A percentile compares a stretch with the other conserved stretches of the same genome.
Conservation (phyloP, 2,797 vertebrate species). For the Smutsia temminckii region DNA sequence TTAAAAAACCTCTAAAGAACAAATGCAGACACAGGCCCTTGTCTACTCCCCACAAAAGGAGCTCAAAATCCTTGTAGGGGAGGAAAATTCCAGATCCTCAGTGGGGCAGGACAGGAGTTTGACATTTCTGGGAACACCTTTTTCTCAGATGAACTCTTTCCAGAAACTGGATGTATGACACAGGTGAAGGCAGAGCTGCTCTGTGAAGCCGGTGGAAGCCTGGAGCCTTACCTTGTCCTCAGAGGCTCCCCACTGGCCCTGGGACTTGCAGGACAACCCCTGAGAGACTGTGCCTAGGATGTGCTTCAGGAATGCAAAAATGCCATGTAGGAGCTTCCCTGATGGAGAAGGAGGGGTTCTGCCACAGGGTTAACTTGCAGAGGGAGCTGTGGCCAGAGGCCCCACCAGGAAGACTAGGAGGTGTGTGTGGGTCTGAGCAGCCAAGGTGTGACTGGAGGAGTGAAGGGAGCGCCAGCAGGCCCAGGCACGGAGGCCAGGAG, state of each 20-base stretch:
- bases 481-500: neutral
- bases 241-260: neutral
- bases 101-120: neutral
- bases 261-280: neutral
- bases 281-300: neutral
- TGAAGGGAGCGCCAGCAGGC: neutral
- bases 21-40: neutral
- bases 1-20: neutral
- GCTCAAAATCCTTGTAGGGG: neutral
- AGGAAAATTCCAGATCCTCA: neutral
- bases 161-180: neutral
- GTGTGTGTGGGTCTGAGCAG: neutral
- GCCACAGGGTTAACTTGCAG: neutral
- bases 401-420: neutral
- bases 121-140: neutral
- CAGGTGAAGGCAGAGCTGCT: neutral
- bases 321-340: neutral
- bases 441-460: neutral
- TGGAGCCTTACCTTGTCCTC: neutral
- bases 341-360: neutral
- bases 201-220: neutral
- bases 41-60: neutral
- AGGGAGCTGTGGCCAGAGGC: neutral
- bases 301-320: neutral
- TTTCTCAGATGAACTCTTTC: neutral